phyloP scores from a whole-genome alignment of 2,797 vertebrate genomes.

The Acrossocheilus wenchowensis region DNA sequence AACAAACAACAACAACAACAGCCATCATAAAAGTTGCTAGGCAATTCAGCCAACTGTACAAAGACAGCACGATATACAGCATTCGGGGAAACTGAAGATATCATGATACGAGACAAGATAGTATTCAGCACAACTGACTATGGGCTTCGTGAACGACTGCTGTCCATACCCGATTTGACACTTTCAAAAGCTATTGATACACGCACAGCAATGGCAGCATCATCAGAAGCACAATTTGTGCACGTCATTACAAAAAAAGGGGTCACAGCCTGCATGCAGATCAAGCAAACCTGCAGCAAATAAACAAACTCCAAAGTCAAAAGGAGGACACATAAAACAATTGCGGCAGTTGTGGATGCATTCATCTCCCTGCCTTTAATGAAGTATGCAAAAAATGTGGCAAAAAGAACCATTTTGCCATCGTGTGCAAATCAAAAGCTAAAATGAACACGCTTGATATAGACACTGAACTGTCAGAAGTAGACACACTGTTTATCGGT shows the following conservation, averaged over 20 bases:
- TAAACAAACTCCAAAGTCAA: not conserved
- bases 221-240: not conserved
- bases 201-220: not conserved
- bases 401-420: conserved; percentile 21
- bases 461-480: not conserved
- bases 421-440: not conserved
- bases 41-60: no score
- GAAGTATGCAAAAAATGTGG: conserved; percentile 2
- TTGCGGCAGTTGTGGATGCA: not conserved
- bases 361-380: not conserved
- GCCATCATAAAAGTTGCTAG: no score
- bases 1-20: no score
- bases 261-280: not conserved
- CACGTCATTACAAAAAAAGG: not conserved
- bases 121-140: not conserved
- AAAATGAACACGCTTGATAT: not conserved
- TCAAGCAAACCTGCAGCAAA: not conserved
- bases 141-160: not conserved
- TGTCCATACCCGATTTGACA: not conserved
- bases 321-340: not conserved
- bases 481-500: not conserved
- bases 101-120: not conserved
- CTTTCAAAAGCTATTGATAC: not conserved
- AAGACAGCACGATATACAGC: no score
- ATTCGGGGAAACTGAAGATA: not conserved